phyloP scores from a whole-genome alignment of 1,140 invertebrate species.

The Vollenhovia emeryi region DNA sequence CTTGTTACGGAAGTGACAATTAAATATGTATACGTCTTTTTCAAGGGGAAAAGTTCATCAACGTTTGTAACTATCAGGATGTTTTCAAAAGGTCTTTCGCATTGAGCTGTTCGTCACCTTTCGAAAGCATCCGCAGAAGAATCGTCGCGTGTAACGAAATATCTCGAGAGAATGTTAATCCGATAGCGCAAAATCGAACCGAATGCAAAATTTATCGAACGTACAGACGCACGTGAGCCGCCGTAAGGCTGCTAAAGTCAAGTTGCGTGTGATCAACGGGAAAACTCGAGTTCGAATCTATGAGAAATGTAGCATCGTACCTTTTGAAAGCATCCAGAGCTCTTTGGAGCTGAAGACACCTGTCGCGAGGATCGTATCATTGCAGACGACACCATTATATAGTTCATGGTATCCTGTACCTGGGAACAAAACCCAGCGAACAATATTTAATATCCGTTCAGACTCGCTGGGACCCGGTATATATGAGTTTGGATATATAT shows the following conservation, averaged over 20 bases:
- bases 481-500: constrained; percentile 1
- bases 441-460: constrained; percentile 57
- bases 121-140: constrained; percentile 83
- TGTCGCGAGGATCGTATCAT: constrained; percentile 99
- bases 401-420: constrained; percentile 97
- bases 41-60: neutral
- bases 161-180: neutral
- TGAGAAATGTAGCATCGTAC: constrained; percentile 86
- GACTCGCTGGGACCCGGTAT: neutral
- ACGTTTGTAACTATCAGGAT: constrained; percentile 70
- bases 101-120: constrained; percentile 80
- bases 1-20: neutral
- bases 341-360: constrained; percentile 99
- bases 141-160: neutral
- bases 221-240: neutral
- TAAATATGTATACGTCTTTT: neutral
- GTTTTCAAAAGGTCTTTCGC: constrained; percentile 83
- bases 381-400: constrained; percentile 98
- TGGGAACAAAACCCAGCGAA: constrained; percentile 83
- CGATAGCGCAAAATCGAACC: neutral
- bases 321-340: constrained; percentile 98
- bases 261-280: constrained; percentile 8
- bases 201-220: neutral
- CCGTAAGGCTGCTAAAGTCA: neutral
- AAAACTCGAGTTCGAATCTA: constrained; percentile 56